phyloP scores from a whole-genome alignment of 1,140 invertebrate species.

The Aphis craccivora region DNA sequence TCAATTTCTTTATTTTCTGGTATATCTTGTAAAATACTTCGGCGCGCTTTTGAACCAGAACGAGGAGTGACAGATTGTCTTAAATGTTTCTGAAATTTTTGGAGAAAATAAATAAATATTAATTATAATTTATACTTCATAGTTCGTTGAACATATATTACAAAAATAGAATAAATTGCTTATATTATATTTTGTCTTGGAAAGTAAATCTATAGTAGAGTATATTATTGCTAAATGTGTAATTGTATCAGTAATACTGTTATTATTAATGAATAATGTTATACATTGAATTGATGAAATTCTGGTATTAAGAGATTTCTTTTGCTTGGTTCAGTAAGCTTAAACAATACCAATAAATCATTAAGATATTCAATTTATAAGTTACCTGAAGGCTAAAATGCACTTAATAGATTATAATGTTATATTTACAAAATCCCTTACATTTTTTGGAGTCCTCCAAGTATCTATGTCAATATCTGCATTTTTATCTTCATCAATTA shows the following conservation, averaged over 20 bases:
- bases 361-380: background rate
- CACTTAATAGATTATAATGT: background rate
- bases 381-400: background rate
- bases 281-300: too few relatives aligned
- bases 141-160: background rate
- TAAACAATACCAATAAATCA: background rate
- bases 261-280: background rate
- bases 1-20: constrained; percentile 49
- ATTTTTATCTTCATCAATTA: background rate
- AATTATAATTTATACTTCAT: background rate
- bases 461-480: too few relatives aligned
- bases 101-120: background rate
- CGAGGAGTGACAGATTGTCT: constrained; percentile 35
- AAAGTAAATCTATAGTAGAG: background rate
- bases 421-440: background rate
- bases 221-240: too few relatives aligned
- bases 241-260: background rate
- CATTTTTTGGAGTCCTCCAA: constrained; percentile 13
- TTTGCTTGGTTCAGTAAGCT: background rate
- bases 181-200: background rate
- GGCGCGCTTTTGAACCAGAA: constrained; percentile 29
- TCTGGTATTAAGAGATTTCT: background rate
- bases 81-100: constrained; percentile 37
- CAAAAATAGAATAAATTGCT: background rate
- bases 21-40: constrained; percentile 44